phyloP scores from a whole-genome alignment of 2,113 vertebrate genomes.

The Acrocephalus kingi region DNA sequence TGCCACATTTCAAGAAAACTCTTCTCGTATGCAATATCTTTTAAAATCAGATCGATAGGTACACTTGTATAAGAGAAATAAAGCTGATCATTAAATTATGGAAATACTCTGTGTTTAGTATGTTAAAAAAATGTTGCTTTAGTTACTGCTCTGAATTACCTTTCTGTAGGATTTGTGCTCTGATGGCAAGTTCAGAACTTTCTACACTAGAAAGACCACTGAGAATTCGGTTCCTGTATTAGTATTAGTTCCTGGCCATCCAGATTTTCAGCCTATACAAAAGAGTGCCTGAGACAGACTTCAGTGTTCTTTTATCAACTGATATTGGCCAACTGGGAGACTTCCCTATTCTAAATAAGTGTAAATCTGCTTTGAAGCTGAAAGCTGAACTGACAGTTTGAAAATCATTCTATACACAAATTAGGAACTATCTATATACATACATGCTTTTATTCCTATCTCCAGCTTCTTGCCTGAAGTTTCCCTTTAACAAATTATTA shows the following conservation, averaged over 20 bases:
- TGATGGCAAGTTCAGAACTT: neutral
- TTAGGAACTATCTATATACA: neutral
- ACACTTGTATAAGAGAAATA: neutral
- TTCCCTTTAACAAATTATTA: neutral
- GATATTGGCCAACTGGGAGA: neutral
- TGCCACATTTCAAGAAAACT: neutral
- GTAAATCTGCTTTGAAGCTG: neutral
- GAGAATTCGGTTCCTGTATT: neutral
- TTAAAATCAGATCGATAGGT: neutral
- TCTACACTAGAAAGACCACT: neutral
- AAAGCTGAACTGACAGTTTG: neutral
- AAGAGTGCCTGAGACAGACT: neutral
- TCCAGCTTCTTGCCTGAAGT: neutral
- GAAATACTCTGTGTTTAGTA: neutral
- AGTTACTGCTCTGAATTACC: neutral
- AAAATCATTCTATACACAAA: neutral
- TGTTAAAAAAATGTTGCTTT: neutral
- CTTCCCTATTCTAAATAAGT: neutral
- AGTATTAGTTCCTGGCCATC: neutral
- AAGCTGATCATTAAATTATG: neutral
- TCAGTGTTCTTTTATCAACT: neutral
- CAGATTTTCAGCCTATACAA: neutral
- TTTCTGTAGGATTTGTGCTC: neutral
- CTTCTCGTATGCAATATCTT: neutral
- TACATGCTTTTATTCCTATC: neutral